Evolutionary conservation across 2,797 vertebrate genomes (phyloP), one percentile per base, ranked within the genome.

Genomic region (Notoglanidium macrostoma): DNA sequence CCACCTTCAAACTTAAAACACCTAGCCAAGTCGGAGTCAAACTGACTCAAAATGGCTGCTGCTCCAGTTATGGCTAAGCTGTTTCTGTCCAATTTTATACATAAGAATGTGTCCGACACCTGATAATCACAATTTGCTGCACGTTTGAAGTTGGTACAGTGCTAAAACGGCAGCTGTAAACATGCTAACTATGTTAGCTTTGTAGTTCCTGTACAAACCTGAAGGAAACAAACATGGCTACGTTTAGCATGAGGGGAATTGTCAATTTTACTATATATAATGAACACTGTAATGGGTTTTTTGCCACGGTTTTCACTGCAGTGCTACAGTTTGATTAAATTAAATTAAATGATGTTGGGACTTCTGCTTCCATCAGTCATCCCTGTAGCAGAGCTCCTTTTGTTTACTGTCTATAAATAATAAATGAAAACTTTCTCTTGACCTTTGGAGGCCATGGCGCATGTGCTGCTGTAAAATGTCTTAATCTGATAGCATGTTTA

Each of bases 401-500:
- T 88, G 87, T 90, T 89, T 88, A 88, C 6, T 80, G 74, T 10
- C 55, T 86, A 57, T 94, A 70, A 94, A 94, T 94, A 90, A 94
- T 94, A 54, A 83, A 93, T 93, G 92, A 91, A 89, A 90, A 80
- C 86, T 88, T 91, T 89, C 84, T 88, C 49, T 91, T 93, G 91
- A 93, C 91, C 93, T 91, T 78, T 89, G 92, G 91, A 92, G 84
- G 76, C 2, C 81, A 59, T 54, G 32, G 87, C 88, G 81, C 90
- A 91, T 90, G 90, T 90, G 81, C 63, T 84, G 63, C 83, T 80
- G 77, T 79, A 86, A 90, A 92, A 93, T 89, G 74, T 91, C 91
- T 90, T 92, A 89, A 90, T 92, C 92, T 92, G 90, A 95, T 93
- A 92, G 83, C 90, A 35, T 91, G 89, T 89, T 94, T 95, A 93